Conservation (phyloP, 30 jellyfish, hydroid and myxozoan genomes). For the Hydractinia symbiolongicarpus region DNA sequence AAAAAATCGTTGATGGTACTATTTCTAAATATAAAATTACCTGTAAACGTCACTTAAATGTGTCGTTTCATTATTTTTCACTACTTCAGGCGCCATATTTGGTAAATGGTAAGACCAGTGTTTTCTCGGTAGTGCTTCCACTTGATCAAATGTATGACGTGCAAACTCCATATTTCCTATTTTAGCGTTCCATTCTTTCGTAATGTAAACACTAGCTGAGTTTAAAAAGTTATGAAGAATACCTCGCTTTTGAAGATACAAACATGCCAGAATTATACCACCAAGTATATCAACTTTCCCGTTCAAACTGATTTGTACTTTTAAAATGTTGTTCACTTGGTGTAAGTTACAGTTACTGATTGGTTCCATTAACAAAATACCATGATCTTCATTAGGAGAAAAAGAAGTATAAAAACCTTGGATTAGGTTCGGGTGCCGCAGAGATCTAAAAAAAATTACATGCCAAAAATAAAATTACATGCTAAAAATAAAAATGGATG, state of each 20-base stretch:
- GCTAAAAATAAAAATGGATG: too few species aligned
- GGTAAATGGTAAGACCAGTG: neutral
- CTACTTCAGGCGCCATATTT: constrained; percentile 8
- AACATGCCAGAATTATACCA: neutral
- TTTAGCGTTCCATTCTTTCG: neutral
- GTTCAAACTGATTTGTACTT: neutral
- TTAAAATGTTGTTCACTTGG: neutral
- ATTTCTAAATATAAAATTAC: neutral
- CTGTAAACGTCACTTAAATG: neutral
- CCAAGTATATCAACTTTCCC: neutral
- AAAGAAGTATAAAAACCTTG: neutral
- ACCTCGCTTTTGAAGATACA: neutral
- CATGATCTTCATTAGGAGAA: neutral
- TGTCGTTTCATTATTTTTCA: neutral
- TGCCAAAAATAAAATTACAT: too few species aligned
- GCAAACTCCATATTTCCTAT: neutral
- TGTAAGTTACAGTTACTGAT: neutral
- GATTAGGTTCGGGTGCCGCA: neutral
- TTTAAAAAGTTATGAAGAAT: constrained; percentile 1
- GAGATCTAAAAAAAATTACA: neutral
- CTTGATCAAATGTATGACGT: neutral
- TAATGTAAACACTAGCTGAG: neutral
- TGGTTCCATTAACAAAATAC: constrained; percentile 3
- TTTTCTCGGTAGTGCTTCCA: neutral
- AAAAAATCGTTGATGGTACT: neutral